These are phyloP conservation scores for Crotophaga sulcirostris DNA, from an alignment of 2,113 vertebrate species.

Conservation along the genomic window DNA sequence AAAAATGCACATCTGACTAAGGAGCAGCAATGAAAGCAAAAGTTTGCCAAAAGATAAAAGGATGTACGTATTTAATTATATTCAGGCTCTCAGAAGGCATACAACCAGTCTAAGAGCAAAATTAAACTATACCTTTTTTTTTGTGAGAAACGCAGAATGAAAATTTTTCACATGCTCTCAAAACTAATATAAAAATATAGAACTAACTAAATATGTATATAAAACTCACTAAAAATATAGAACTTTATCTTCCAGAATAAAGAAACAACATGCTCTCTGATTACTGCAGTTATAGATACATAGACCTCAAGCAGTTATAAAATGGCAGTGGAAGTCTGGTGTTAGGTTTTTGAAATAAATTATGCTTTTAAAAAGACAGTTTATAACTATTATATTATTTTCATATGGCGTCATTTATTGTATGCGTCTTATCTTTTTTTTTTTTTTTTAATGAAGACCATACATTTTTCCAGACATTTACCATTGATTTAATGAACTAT, in stretches of 20 bases:
- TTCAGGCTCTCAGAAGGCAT: not conserved
- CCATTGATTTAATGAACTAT: not conserved
- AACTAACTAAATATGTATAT: too few relatives aligned
- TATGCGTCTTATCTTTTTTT: not conserved
- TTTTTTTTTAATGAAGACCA: not conserved
- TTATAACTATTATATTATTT: not conserved
- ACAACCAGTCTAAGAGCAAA: not conserved
- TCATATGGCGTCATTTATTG: not conserved
- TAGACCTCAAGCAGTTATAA: not conserved
- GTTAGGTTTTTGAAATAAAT: not conserved
- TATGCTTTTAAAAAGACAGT: not conserved
- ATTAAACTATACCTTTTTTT: not conserved
- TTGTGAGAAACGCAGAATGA: not conserved
- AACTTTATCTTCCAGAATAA: conserved; percentile 5
- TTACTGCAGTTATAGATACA: not conserved
- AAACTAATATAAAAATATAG: too few relatives aligned
- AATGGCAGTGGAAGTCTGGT: not conserved
- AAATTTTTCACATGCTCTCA: not conserved
- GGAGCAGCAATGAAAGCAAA: conserved; percentile 20
- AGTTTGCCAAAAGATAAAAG: conserved; percentile 48
- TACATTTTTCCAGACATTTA: not conserved
- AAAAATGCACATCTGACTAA: conserved; percentile 59
- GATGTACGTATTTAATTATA: conserved; percentile 1
- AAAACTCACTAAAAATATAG: too few relatives aligned
- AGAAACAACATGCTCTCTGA: not conserved